Base-by-base conservation (phyloP, 2,888 invertebrate species). In the Orthonychiurus folsomi region DNA sequence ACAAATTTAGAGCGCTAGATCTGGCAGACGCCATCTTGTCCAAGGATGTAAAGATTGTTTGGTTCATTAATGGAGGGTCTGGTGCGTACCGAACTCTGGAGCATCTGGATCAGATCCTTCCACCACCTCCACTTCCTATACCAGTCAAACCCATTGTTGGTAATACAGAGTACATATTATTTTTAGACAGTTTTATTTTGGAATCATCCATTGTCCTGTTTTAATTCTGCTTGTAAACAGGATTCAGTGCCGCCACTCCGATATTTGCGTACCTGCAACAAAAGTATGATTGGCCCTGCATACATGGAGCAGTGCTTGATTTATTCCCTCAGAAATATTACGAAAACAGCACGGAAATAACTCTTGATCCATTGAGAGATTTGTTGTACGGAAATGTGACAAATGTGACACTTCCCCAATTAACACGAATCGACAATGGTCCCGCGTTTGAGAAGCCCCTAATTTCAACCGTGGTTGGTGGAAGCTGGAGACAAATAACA, bases 241-340 rank as follows among this genome's bases (percentile, higher is more conserved):
- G 56, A 20, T 59, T 59, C 37, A 37, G 37, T 15, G 37, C 37
- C 15, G 37, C 37, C 15, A 37, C 37, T 37, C 37, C 37, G 5
- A 37, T 37, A 37, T 37, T 37, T 37, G 5, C 15, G 5, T 37
- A 9, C 15, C 15, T 37, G 15, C 37, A 37, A 37, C 5, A 37
- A 5, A 37, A 37, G 37, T 37, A 37, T 15, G 15, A 37, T 15
- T 37, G 37, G 37, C 37, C 37, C 15, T 3, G 5, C 15, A 37
- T 37, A 5, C 37, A 37, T 37, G 37, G 37, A 9, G 37, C 37
- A 9, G 37, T 37, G 15, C 37, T 37, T 5, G 37, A 37, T 37
- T 37, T 37, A 37, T 9, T 37, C 37, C 5, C 15, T 5, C 5
- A 5, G 15, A 15, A 15, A 37, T 37, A 37, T 37, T 37, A 37